Percentiles rank a stretch among this genome's conserved stretches.
Evolutionary conservation across 2,797 vertebrate species (phyloP).

Genomic region (Diglossa cyanea): DNA sequence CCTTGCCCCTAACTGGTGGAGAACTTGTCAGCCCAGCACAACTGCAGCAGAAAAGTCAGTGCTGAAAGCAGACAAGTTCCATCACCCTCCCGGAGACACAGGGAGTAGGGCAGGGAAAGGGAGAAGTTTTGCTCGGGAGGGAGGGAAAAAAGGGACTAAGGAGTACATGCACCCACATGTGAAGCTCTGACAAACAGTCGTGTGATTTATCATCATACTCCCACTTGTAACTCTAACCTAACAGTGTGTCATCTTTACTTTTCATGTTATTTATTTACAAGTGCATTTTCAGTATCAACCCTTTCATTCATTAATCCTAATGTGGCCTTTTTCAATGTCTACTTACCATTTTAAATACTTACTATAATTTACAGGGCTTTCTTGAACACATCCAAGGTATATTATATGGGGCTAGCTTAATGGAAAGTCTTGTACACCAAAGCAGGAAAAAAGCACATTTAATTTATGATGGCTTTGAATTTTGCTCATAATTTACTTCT

Average conservation of each 20-base stretch:
- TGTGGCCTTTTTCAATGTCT: constrained; percentile 81
- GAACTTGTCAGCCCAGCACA: background rate
- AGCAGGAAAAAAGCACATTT: constrained; percentile 71
- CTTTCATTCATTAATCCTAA: constrained; percentile 84
- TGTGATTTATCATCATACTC: constrained; percentile 69
- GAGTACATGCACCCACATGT: constrained; percentile 10
- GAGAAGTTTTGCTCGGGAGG: background rate
- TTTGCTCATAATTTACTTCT: constrained; percentile 80
- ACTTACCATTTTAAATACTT: constrained; percentile 85
- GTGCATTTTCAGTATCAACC: constrained; percentile 78
- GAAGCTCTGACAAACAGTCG: constrained; percentile 36
- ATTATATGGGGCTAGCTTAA: constrained; percentile 82
- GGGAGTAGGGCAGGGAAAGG: background rate
- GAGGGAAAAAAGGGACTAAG: background rate
- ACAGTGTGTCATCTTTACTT: constrained; percentile 78
- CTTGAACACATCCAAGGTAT: constrained; percentile 81
- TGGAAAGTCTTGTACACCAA: constrained; percentile 82
- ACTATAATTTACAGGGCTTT: constrained; percentile 82
- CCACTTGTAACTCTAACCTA: constrained; percentile 77
- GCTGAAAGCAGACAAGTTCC: background rate
- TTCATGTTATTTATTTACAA: constrained; percentile 82
- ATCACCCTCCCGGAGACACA: background rate
- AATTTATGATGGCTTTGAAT: constrained; percentile 80
- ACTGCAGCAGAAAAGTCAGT: background rate
- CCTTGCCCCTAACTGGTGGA: background rate